These are phyloP conservation scores for Tragelaphus strepsiceros DNA, from an alignment of 2,113 vertebrate genomes.

Conservation along the genomic window DNA sequence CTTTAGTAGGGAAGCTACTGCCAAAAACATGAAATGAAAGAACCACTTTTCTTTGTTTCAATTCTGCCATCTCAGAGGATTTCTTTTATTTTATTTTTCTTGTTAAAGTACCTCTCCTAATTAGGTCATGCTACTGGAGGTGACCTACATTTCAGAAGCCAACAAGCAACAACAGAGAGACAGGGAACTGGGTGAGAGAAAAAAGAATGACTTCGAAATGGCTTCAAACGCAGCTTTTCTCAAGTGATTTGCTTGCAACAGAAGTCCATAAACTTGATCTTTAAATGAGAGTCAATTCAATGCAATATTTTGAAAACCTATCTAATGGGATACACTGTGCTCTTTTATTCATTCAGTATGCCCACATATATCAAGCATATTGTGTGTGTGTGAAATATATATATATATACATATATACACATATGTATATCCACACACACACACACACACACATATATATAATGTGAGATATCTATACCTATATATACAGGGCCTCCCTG, in stretches of 20 bases:
- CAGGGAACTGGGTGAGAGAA: conserved; percentile 28
- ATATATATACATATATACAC: neutral
- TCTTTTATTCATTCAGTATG: neutral
- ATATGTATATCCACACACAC: neutral
- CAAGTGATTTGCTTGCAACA: neutral
- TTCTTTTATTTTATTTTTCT: conserved; percentile 54
- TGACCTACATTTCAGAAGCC: conserved; percentile 74
- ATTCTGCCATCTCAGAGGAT: conserved; percentile 63
- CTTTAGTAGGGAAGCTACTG: conserved; percentile 23
- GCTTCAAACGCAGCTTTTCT: neutral
- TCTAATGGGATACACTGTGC: neutral
- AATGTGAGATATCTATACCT: too few relatives aligned
- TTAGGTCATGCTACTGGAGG: conserved; percentile 72
- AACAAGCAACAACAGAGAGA: conserved; percentile 59
- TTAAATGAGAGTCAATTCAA: neutral
- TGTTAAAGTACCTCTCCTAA: conserved; percentile 75
- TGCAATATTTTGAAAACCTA: neutral
- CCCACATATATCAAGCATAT: neutral
- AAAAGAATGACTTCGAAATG: conserved; percentile 32
- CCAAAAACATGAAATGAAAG: conserved; percentile 53
- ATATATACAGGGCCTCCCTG: neutral
- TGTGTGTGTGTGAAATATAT: too few relatives aligned
- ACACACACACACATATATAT: too few relatives aligned
- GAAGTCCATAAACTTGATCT: conserved; percentile 16
- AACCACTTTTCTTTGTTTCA: conserved; percentile 65